Conservation (phyloP, 2,888 invertebrate species). For the Craniophora ligustri region DNA sequence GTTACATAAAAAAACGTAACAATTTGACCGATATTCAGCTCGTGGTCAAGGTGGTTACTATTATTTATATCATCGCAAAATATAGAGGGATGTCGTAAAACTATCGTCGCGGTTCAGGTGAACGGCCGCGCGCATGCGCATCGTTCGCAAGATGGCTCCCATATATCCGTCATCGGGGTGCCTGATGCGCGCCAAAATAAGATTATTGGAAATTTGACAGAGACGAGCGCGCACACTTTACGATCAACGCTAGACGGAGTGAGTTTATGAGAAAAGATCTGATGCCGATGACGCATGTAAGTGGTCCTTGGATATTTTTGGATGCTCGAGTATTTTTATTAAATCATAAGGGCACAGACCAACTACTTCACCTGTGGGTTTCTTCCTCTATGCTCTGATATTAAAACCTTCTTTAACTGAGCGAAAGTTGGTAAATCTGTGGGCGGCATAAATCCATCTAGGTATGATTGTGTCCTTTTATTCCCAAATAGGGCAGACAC, state of each 20-base stretch:
- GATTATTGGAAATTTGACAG: slow-evolving; percentile 87
- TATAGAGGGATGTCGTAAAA: slow-evolving; percentile 79
- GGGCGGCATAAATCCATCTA: no score
- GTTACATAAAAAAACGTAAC: slow-evolving; percentile 43
- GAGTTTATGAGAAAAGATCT: slow-evolving; percentile 70
- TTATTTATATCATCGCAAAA: slow-evolving; percentile 82
- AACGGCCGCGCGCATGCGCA: slow-evolving; percentile 79
- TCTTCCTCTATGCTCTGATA: slow-evolving; percentile 15
- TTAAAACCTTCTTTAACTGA: not conserved
- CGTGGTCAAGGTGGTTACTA: slow-evolving; percentile 78
- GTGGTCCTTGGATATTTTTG: slow-evolving; percentile 78
- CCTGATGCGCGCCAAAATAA: slow-evolving; percentile 89
- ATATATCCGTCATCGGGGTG: slow-evolving; percentile 84
- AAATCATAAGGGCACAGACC: slow-evolving; percentile 36
- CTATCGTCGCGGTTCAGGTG: slow-evolving; percentile 84
- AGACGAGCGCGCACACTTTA: slow-evolving; percentile 78
- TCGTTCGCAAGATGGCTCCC: slow-evolving; percentile 81
- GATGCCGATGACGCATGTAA: slow-evolving; percentile 80
- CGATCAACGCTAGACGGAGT: slow-evolving; percentile 76
- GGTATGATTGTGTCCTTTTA: no score
- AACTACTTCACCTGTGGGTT: not conserved
- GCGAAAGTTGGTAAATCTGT: not conserved
- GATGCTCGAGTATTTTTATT: slow-evolving; percentile 64
- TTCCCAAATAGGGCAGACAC: no score
- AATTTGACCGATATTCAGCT: slow-evolving; percentile 63